Evolutionary conservation across 1,140 invertebrate genomes (phyloP).

Genomic region (Drusus annulatus): DNA sequence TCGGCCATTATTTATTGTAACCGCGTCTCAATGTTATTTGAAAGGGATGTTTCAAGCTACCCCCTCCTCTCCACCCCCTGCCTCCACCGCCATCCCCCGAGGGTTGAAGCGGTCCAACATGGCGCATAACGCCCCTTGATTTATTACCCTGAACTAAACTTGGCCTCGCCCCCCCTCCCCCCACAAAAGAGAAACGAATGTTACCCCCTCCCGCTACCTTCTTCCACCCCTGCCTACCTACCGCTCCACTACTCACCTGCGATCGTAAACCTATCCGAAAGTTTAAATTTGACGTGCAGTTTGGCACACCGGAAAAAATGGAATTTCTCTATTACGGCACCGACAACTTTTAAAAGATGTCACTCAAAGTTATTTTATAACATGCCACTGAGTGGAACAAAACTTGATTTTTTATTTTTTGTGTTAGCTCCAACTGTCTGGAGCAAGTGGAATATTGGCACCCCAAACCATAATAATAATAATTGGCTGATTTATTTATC

Average conservation of each 20-base stretch:
- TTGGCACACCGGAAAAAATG: slow-evolving; percentile 8
- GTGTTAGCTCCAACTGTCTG: too few species aligned
- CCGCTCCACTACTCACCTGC: slow-evolving; percentile 30
- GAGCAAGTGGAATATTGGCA: too few species aligned
- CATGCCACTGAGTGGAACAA: too few species aligned
- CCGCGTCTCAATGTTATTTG: slow-evolving; percentile 38
- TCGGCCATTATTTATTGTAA: slow-evolving; percentile 18
- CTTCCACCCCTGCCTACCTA: background rate
- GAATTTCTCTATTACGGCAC: too few species aligned
- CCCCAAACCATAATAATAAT: too few species aligned
- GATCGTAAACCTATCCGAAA: slow-evolving; percentile 29
- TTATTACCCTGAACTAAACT: slow-evolving; percentile 65
- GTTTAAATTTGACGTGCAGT: slow-evolving; percentile 30
- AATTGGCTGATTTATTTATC: too few species aligned
- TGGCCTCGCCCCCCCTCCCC: slow-evolving; percentile 57
- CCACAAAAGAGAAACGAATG: slow-evolving; percentile 39
- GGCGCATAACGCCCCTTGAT: slow-evolving; percentile 73
- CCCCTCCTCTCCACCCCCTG: background rate
- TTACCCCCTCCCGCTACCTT: slow-evolving; percentile 7
- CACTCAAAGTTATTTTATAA: background rate
- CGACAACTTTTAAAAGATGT: background rate
- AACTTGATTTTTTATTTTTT: too few species aligned
- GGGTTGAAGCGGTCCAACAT: slow-evolving; percentile 62
- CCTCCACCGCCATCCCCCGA: background rate
- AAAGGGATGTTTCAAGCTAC: slow-evolving; percentile 15